Evolutionary conservation across 2,797 vertebrate species (phyloP).

Genomic region (Phylloscopus collybita): DNA sequence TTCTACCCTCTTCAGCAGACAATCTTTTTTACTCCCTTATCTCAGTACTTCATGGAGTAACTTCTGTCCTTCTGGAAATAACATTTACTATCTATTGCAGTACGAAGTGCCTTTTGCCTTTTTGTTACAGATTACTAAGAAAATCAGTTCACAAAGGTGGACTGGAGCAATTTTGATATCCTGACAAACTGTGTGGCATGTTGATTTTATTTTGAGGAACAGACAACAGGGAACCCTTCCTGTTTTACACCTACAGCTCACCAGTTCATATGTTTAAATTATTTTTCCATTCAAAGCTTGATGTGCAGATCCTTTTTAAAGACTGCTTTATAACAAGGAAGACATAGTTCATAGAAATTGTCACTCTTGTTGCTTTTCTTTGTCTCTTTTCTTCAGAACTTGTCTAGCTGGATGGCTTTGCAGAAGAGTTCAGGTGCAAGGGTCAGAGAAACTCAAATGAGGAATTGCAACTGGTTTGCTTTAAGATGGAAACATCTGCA

Average conservation of each 20-base stretch:
- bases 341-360: neutral
- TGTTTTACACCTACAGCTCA: neutral
- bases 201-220: neutral
- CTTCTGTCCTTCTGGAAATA: neutral
- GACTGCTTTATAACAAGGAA: neutral
- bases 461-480: neutral
- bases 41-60: neutral
- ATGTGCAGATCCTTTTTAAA: neutral
- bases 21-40: neutral
- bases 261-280: neutral
- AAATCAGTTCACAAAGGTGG: neutral
- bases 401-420: neutral
- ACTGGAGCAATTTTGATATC: neutral
- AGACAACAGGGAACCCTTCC: neutral
- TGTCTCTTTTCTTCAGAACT: neutral
- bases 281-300: neutral
- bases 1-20: neutral
- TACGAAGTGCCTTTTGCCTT: neutral
- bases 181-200: neutral
- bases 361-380: neutral
- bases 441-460: neutral
- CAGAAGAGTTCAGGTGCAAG: neutral
- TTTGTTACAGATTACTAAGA: neutral
- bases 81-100: neutral
- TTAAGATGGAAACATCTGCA: neutral